Conservation (phyloP, 2,888 invertebrate species). For the Hypomecis atomaria region DNA sequence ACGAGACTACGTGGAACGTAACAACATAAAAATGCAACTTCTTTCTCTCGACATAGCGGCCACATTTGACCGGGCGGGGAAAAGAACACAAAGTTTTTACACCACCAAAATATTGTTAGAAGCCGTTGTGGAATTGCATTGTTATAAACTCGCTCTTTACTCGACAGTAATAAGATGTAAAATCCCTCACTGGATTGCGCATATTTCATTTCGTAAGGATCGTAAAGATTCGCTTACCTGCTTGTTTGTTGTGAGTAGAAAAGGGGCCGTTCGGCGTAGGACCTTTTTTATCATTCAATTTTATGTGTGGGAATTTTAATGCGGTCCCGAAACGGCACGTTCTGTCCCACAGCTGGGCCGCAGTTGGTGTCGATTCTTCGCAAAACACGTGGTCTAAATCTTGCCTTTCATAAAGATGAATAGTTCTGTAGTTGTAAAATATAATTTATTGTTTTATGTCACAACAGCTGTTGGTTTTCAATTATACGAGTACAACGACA, state of each 20-base stretch:
- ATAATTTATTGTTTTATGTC: slow-evolving; percentile 63
- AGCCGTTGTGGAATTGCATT: slow-evolving; percentile 58
- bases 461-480: slow-evolving; percentile 74
- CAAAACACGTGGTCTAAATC: slow-evolving; percentile 76
- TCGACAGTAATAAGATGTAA: slow-evolving; percentile 71
- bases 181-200: slow-evolving; percentile 67
- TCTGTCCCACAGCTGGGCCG: slow-evolving; percentile 77
- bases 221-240: slow-evolving; percentile 83
- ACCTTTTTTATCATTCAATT: slow-evolving; percentile 77
- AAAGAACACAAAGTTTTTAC: slow-evolving; percentile 66
- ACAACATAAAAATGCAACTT: slow-evolving; percentile 54
- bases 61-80: slow-evolving; percentile 57
- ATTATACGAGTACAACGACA: slow-evolving; percentile 56
- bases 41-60: slow-evolving; percentile 49
- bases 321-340: slow-evolving; percentile 79
- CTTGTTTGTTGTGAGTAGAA: slow-evolving; percentile 80
- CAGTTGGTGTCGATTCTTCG: slow-evolving; percentile 72
- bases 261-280: slow-evolving; percentile 69
- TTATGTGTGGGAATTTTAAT: slow-evolving; percentile 84
- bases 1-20: slow-evolving; percentile 41
- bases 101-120: slow-evolving; percentile 60
- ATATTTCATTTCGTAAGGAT: slow-evolving; percentile 76
- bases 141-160: slow-evolving; percentile 64
- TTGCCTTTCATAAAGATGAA: slow-evolving; percentile 49
- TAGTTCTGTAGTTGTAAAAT: slow-evolving; percentile 47